Conservation (phyloP, 2,888 invertebrate genomes). For the Eustalomyia histrio region DNA sequence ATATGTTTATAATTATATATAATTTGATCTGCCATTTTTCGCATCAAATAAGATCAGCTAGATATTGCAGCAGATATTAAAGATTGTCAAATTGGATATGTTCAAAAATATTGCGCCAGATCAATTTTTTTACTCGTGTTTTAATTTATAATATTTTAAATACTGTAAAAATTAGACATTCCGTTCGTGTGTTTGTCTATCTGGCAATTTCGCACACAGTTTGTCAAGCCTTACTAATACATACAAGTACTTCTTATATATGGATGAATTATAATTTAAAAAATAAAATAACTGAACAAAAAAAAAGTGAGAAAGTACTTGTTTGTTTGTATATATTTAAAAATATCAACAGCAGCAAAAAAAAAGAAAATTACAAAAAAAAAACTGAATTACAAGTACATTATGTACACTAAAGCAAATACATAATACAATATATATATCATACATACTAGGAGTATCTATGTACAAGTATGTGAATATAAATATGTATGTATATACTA, state of each 20-base stretch:
- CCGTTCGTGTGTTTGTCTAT: background rate
- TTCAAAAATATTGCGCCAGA: too few species aligned
- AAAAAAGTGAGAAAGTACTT: slow-evolving; percentile 30
- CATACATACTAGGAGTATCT: slow-evolving; percentile 11
- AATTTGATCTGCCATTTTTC: too few species aligned
- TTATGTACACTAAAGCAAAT: slow-evolving; percentile 28
- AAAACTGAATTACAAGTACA: slow-evolving; percentile 22
- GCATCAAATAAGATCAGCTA: too few species aligned
- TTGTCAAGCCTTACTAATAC: slow-evolving; percentile 16
- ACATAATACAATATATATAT: slow-evolving; percentile 19
- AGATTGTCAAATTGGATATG: too few species aligned
- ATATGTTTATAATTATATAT: too few species aligned
- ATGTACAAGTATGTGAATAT: slow-evolving; percentile 13
- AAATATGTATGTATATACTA: slow-evolving; percentile 17
- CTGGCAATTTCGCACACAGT: background rate
- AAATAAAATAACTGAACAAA: slow-evolving; percentile 1
- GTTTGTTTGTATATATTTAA: slow-evolving; percentile 15
- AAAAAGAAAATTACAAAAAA: slow-evolving; percentile 29
- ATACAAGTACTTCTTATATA: slow-evolving; percentile 14
- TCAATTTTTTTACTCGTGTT: too few species aligned
- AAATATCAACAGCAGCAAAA: background rate
- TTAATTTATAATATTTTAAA: too few species aligned
- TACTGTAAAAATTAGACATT: background rate
- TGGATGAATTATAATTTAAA: slow-evolving; percentile 10
- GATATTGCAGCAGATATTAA: too few species aligned